Evolutionary conservation across 53 echinoderm and acorn worm genomes (phyloP).

Genomic region (Echinarachnius parma): DNA sequence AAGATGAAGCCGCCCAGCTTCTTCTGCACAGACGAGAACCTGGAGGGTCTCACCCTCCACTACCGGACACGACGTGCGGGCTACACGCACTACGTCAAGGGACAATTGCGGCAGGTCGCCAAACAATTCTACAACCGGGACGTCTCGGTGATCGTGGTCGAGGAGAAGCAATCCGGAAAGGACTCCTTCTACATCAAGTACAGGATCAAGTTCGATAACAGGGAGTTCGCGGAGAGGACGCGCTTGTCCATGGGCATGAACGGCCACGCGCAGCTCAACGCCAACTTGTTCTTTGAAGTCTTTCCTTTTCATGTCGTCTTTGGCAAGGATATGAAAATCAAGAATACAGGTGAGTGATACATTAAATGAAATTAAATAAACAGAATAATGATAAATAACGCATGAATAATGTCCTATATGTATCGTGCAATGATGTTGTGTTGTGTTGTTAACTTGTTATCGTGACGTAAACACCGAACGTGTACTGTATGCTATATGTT

Average conservation of each 20-base stretch:
- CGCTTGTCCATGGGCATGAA: conserved; percentile 36
- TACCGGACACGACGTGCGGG: conserved; percentile 72
- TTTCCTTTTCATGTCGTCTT: conserved; percentile 91
- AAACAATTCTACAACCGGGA: conserved; percentile 72
- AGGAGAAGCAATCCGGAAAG: conserved; percentile 48
- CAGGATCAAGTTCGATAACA: conserved; percentile 72
- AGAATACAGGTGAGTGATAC: conserved; percentile 28
- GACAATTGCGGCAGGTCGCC: conserved; percentile 79
- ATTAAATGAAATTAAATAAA: too few relatives aligned
- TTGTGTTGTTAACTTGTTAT: too few relatives aligned
- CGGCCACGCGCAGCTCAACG: conserved; percentile 39
- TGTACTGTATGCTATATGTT: too few relatives aligned
- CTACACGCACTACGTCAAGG: conserved; percentile 76
- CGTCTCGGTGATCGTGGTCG: conserved; percentile 60
- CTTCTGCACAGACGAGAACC: conserved; percentile 75
- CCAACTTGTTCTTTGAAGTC: conserved; percentile 60
- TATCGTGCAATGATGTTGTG: too few relatives aligned
- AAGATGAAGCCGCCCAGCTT: conserved; percentile 96
- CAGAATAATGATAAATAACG: too few relatives aligned
- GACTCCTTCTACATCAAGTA: conserved; percentile 60
- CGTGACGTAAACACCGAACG: too few relatives aligned
- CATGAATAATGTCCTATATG: too few relatives aligned
- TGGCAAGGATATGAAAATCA: conserved; percentile 57
- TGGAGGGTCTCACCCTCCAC: conserved; percentile 70
- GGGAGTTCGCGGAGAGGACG: conserved; percentile 48